Evolutionary conservation across 2,113 vertebrate genomes (phyloP).

Genomic region (Scortum barcoo): DNA sequence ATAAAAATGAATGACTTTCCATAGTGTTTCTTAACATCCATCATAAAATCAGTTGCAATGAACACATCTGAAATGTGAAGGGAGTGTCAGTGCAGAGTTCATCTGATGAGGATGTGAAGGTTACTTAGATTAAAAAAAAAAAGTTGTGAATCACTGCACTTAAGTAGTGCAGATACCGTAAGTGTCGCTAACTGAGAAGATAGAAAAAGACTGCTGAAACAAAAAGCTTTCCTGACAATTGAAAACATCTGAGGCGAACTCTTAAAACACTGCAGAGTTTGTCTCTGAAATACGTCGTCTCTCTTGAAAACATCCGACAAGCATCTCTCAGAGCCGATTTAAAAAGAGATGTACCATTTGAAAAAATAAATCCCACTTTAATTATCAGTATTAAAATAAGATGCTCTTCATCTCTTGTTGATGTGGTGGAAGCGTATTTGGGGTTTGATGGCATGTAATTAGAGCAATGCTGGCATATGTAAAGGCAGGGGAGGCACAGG

Average conservation of each 20-base stretch:
- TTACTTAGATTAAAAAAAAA: not conserved
- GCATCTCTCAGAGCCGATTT: slow-evolving; percentile 29
- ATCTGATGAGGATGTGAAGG: not conserved
- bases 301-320: slow-evolving; percentile 21
- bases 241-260: slow-evolving; percentile 59
- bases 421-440: not conserved
- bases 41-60: not conserved
- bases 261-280: slow-evolving; percentile 43
- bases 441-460: slow-evolving; percentile 48
- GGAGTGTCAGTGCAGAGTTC: not conserved
- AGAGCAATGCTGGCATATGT: slow-evolving; percentile 41
- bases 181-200: not conserved
- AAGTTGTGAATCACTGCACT: not conserved
- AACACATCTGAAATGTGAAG: not conserved
- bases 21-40: not conserved
- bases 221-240: slow-evolving; percentile 48
- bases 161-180: not conserved
- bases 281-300: slow-evolving; percentile 41
- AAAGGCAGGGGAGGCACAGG: slow-evolving; percentile 31
- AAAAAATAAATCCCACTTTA: not conserved
- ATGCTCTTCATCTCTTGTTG: not conserved
- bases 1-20: too few species aligned
- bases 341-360: not conserved
- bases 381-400: slow-evolving; percentile 6
- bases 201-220: slow-evolving; percentile 19